These are phyloP conservation scores for Drosophila aff. DNA, from an alignment of 1,140 invertebrate species.

Conservation along the genomic window DNA sequence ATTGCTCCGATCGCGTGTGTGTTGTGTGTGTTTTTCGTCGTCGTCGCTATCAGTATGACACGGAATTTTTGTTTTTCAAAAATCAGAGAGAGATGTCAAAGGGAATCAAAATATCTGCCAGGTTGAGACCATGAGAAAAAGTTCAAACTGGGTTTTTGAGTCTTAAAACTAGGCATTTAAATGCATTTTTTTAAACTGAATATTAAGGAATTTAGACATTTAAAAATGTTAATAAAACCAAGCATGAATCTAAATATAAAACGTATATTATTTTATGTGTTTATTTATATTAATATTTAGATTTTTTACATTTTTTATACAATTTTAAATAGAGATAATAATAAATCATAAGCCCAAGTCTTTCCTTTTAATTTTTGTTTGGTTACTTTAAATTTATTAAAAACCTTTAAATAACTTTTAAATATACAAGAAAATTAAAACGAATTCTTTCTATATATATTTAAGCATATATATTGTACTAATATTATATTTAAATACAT, in stretches of 20 bases:
- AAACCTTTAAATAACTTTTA: neutral
- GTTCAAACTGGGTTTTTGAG: neutral
- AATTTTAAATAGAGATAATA: too few relatives aligned
- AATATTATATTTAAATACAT: neutral
- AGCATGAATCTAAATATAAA: neutral
- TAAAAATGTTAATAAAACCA: neutral
- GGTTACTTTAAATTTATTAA: neutral
- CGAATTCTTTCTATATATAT: neutral
- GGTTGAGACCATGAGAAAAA: neutral
- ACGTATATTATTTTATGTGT: neutral
- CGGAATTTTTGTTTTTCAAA: neutral
- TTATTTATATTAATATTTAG: too few relatives aligned
- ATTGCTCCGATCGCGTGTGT: conserved; percentile 43
- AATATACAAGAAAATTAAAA: neutral
- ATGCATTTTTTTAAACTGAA: too few relatives aligned
- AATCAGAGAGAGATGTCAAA: neutral
- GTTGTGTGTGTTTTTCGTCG: neutral
- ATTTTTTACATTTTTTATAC: too few relatives aligned
- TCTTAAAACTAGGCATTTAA: neutral
- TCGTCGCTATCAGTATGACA: conserved; percentile 8
- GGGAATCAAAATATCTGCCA: neutral
- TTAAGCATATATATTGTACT: neutral
- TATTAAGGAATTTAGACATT: too few relatives aligned
- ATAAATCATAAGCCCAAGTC: neutral
- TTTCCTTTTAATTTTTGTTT: neutral